Evolutionary conservation across 1,140 invertebrate species (phyloP).

Genomic region (Pseudomyrmex pallidus): DNA sequence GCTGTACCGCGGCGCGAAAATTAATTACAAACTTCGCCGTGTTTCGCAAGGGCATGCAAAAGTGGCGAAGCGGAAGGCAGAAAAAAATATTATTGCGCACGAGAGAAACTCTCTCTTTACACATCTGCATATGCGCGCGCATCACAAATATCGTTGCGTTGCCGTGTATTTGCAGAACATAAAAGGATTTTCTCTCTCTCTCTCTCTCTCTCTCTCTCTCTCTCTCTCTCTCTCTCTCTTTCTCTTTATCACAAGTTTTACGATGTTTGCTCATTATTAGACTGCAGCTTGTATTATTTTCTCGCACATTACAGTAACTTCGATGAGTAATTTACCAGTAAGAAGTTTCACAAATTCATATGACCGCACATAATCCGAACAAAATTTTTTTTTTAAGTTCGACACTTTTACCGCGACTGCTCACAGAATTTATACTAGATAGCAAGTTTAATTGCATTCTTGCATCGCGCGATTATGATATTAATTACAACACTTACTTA

Average conservation of each 20-base stretch:
- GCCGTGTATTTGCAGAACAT: conserved; percentile 53
- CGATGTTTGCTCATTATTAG: neutral
- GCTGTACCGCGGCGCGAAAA: conserved; percentile 59
- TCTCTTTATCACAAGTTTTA: conserved; percentile 13
- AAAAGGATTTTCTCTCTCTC: neutral
- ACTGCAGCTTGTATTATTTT: conserved; percentile 29
- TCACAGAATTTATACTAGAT: conserved; percentile 2
- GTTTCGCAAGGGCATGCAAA: conserved; percentile 25
- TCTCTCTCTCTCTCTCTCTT: neutral
- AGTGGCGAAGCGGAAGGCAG: conserved; percentile 31
- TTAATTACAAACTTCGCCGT: conserved; percentile 66
- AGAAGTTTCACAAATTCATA: conserved; percentile 12
- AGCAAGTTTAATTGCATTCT: neutral
- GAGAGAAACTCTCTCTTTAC: conserved; percentile 25
- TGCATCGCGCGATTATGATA: neutral
- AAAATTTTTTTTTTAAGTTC: neutral
- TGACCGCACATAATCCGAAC: neutral
- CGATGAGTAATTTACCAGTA: conserved; percentile 41
- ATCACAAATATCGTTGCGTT: neutral
- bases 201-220: neutral
- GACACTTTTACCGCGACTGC: neutral
- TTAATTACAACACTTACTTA: neutral
- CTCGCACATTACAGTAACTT: conserved; percentile 19
- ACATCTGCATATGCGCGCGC: conserved; percentile 24
- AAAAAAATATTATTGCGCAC: conserved; percentile 50